Percentiles rank a stretch among this genome's conserved stretches.
phyloP scores from a whole-genome alignment of 2,888 invertebrate species.

The Coenonympha glycerion region DNA sequence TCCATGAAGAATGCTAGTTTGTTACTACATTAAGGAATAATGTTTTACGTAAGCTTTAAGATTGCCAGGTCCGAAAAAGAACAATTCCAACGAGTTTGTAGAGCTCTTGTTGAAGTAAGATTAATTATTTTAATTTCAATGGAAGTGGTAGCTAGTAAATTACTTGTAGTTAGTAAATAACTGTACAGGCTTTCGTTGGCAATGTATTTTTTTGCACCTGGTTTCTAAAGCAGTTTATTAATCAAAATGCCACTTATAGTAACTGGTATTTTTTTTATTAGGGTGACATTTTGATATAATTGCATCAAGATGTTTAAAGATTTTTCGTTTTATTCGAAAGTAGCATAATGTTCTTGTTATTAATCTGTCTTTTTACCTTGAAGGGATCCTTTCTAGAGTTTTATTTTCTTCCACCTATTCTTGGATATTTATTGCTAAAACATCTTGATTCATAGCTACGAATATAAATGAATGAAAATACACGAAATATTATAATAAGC shows the following conservation, averaged over 20 bases:
- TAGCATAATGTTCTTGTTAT: too few relatives aligned
- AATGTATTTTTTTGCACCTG: conserved; percentile 72
- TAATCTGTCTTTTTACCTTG: too few relatives aligned
- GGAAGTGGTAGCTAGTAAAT: conserved; percentile 42
- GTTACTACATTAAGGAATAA: background rate
- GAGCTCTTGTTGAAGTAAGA: conserved; percentile 44
- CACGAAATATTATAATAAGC: conserved; percentile 16
- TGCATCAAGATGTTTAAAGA: conserved; percentile 18
- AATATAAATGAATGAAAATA: background rate
- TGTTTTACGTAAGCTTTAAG: conserved; percentile 37
- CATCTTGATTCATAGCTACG: background rate
- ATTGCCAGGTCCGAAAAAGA: conserved; percentile 71
- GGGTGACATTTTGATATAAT: conserved; percentile 14
- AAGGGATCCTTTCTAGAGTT: background rate
- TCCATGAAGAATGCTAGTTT: background rate
- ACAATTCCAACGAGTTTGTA: conserved; percentile 63
- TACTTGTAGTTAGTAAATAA: conserved; percentile 44
- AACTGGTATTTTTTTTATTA: background rate
- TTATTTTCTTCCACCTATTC: background rate
- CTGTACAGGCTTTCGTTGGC: conserved; percentile 64
- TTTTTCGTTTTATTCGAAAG: background rate
- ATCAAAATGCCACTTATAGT: background rate
- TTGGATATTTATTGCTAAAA: too few relatives aligned
- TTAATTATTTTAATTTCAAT: conserved; percentile 28
- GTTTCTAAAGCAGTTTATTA: conserved; percentile 36